These are phyloP conservation scores for Cabera pusaria DNA, from an alignment of 2,888 invertebrate genomes.

Conservation along the genomic window DNA sequence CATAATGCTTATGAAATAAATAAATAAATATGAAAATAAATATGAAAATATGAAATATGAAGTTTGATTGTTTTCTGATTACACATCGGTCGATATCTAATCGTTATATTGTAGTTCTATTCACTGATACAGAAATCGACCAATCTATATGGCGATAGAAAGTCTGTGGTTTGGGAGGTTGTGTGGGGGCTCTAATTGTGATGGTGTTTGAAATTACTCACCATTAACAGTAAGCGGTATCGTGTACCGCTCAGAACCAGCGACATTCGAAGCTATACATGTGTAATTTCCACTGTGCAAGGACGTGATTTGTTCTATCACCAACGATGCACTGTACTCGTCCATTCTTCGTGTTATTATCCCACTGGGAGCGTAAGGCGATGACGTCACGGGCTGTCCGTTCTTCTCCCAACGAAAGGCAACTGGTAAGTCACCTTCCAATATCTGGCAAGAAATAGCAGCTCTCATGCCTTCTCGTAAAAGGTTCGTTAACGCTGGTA, in stretches of 20 bases:
- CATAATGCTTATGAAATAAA: too few species aligned
- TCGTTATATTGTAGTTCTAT: too few species aligned
- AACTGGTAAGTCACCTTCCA: slow-evolving; percentile 96
- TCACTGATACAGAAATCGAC: too few species aligned
- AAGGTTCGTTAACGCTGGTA: slow-evolving; percentile 91
- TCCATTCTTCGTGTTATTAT: slow-evolving; percentile 85
- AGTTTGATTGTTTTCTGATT: too few species aligned
- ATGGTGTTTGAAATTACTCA: slow-evolving; percentile 59
- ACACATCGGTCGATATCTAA: too few species aligned
- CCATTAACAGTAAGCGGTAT: slow-evolving; percentile 93
- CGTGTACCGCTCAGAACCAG: slow-evolving; percentile 90
- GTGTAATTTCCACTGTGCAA: slow-evolving; percentile 95
- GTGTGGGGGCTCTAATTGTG: too few species aligned
- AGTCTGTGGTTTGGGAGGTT: too few species aligned
- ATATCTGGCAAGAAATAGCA: slow-evolving; percentile 94
- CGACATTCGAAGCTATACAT: slow-evolving; percentile 95
- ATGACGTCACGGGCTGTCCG: slow-evolving; percentile 88
- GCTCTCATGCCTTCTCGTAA: slow-evolving; percentile 93
- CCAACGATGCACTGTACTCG: slow-evolving; percentile 93
- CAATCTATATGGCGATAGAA: too few species aligned
- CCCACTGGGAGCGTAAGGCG: slow-evolving; percentile 79
- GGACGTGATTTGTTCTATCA: slow-evolving; percentile 93
- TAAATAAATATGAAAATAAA: too few species aligned
- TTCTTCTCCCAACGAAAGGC: slow-evolving; percentile 96
- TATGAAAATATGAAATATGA: too few species aligned